A percentile compares a stretch with the other conserved stretches of the same genome.
Evolutionary conservation across 92 coral and sea anemone species (phyloP).

Genomic region (Meandrina meandrites): DNA sequence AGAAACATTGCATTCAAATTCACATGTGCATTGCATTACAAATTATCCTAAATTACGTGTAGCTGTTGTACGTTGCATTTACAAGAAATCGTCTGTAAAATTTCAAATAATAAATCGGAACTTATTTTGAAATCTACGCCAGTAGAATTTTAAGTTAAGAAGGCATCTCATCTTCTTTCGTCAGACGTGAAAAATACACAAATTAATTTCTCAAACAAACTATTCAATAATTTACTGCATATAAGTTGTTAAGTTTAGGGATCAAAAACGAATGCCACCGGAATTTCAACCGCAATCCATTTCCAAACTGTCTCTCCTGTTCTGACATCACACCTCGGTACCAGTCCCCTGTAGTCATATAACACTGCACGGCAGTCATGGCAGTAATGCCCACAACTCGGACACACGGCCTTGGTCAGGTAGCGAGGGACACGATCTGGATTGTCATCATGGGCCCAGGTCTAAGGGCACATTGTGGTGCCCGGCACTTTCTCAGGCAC

Average conservation of each 20-base stretch:
- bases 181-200: too few relatives aligned
- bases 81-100: too few relatives aligned
- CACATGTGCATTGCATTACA: too few relatives aligned
- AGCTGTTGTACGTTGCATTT: too few relatives aligned
- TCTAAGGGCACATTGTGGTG: constrained; percentile 43
- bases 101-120: too few relatives aligned
- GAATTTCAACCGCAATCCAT: not conserved
- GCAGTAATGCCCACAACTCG: constrained; percentile 35
- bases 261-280: constrained; percentile 2
- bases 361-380: constrained; percentile 39
- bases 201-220: too few relatives aligned
- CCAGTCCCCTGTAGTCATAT: constrained; percentile 22
- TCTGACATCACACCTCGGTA: constrained; percentile 31
- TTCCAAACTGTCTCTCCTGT: constrained; percentile 28
- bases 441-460: constrained; percentile 42
- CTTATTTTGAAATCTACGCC: too few relatives aligned
- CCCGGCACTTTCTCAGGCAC: not conserved
- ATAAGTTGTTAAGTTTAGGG: not conserved
- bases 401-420: constrained; percentile 44
- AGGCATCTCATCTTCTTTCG: too few relatives aligned
- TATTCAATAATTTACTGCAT: too few relatives aligned
- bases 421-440: constrained; percentile 41
- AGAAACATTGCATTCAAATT: too few relatives aligned
- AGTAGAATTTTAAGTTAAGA: too few relatives aligned
- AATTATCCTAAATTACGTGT: too few relatives aligned